Percentiles rank a stretch among this genome's conserved stretches.
These are phyloP conservation scores for Nixonia krombeini DNA, from an alignment of 1,140 invertebrate species.

Conservation along the genomic window DNA sequence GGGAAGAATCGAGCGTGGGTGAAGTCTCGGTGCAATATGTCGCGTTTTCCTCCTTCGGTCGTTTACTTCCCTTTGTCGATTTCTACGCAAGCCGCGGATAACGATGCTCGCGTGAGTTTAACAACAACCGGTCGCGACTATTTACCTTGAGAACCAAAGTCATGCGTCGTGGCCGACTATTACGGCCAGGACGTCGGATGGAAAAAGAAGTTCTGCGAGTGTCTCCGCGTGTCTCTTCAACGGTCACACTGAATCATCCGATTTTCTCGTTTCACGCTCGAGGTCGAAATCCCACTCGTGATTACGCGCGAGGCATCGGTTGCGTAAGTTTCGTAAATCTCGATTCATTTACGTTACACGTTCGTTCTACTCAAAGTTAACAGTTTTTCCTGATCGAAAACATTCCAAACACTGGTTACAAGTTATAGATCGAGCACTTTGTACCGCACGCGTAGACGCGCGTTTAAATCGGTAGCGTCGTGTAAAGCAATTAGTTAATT, in stretches of 20 bases:
- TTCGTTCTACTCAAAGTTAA: no score
- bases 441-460: no score
- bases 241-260: neutral
- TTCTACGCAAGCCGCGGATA: conserved; percentile 32
- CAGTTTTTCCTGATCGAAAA: no score
- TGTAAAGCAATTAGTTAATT: no score
- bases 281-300: no score
- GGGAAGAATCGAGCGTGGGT: conserved; percentile 27
- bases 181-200: conserved; percentile 3
- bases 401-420: no score
- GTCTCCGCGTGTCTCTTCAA: neutral
- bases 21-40: conserved; percentile 29
- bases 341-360: no score
- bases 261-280: no score
- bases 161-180: conserved; percentile 12
- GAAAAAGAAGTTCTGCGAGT: neutral
- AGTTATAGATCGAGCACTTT: no score
- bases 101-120: conserved; percentile 52
- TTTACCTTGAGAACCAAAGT: conserved; percentile 27
- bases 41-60: conserved; percentile 24
- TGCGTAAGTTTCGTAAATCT: no score
- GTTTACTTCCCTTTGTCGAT: conserved; percentile 40
- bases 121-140: conserved; percentile 42
- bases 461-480: no score
- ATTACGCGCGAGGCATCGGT: no score